Conservation (phyloP, 2,113 vertebrate genomes). For the Semnornis frantzii region DNA sequence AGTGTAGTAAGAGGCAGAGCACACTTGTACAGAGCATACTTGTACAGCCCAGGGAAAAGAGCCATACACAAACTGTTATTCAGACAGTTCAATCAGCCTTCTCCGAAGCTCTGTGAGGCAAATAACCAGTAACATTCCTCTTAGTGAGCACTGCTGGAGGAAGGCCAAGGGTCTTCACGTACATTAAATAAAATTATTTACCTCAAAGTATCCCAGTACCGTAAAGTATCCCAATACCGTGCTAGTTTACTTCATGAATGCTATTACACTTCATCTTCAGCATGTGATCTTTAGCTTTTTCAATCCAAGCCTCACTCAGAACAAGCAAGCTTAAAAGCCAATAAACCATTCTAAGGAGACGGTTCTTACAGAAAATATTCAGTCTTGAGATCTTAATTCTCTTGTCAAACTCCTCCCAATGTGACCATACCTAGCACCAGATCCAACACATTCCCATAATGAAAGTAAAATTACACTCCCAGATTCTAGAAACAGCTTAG, state of each 20-base stretch:
- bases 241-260: not conserved
- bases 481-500: not conserved
- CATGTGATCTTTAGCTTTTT: not conserved
- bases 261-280: not conserved
- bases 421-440: not conserved
- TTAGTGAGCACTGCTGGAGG: rapidly evolving
- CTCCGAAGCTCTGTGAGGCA: not conserved
- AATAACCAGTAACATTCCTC: not conserved
- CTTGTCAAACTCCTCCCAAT: not conserved
- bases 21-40: not conserved
- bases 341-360: not conserved
- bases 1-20: not conserved
- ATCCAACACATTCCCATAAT: not conserved
- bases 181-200: not conserved
- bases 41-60: not conserved
- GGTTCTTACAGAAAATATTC: not conserved
- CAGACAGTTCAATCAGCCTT: not conserved
- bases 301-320: not conserved
- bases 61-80: not conserved
- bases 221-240: not conserved
- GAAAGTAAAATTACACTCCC: not conserved
- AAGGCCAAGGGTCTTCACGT: not conserved
- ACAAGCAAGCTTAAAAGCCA: not conserved
- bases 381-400: not conserved
- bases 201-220: not conserved